phyloP scores from a whole-genome alignment of 2,113 vertebrate species.

The Ariopsis seemanni region DNA sequence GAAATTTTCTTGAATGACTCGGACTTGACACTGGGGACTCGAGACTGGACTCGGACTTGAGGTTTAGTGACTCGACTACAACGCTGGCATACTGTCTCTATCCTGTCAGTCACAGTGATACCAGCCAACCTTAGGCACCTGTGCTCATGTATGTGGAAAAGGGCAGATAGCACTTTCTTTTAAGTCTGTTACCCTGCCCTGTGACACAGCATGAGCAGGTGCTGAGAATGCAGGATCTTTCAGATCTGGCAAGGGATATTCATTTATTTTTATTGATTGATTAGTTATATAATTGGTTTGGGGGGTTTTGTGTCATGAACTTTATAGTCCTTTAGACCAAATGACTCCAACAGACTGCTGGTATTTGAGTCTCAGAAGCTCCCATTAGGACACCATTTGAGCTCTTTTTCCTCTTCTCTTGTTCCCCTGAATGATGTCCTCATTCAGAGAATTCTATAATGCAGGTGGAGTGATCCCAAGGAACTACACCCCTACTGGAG shows the following conservation, averaged over 20 bases:
- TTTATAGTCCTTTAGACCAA: neutral
- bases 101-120: neutral
- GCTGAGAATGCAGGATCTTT: neutral
- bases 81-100: neutral
- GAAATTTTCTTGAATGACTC: too few species aligned
- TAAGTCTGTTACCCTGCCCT: neutral
- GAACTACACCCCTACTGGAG: conserved; percentile 18
- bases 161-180: neutral
- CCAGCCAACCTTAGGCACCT: neutral
- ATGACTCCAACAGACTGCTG: conserved; percentile 3
- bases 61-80: too few species aligned
- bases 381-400: conserved; percentile 9
- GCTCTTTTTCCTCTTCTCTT: conserved; percentile 18
- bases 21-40: too few species aligned
- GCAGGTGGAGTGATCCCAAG: conserved; percentile 49
- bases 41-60: too few species aligned
- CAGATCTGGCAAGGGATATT: neutral
- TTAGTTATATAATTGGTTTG: neutral
- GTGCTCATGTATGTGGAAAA: neutral
- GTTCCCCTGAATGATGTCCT: conserved; percentile 40
- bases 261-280: neutral
- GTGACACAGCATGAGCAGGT: neutral
- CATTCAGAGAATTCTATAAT: conserved; percentile 39
- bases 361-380: conserved; percentile 15
- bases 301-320: neutral